Evolutionary conservation across 2,888 invertebrate genomes (phyloP).

Genomic region (Sipha maydis): DNA sequence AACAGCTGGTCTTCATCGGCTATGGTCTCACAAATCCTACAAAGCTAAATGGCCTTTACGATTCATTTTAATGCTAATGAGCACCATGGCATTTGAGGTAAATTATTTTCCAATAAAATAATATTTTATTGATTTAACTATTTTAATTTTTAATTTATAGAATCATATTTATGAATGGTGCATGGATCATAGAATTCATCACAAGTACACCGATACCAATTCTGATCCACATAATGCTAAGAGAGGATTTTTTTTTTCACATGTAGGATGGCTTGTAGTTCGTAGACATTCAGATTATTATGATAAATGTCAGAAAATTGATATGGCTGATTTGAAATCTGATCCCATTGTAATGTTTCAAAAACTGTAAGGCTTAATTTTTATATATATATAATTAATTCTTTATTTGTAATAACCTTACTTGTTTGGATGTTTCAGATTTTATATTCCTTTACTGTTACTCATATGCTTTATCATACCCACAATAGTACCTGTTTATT

Average conservation of each 20-base stretch:
- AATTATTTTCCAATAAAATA: not conserved
- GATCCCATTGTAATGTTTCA: conserved; percentile 82
- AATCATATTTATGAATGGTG: conserved; percentile 81
- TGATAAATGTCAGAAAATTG: conserved; percentile 75
- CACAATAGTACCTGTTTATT: conserved; percentile 78
- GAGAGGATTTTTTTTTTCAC: conserved; percentile 87
- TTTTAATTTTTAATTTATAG: conserved; percentile 68
- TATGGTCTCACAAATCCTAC: conserved; percentile 82
- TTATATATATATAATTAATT: too few relatives aligned
- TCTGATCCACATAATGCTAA: conserved; percentile 84
- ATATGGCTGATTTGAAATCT: conserved; percentile 79
- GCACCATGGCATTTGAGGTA: conserved; percentile 80
- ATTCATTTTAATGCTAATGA: conserved; percentile 80
- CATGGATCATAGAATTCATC: conserved; percentile 84
- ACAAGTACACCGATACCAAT: conserved; percentile 80
- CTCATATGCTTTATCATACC: conserved; percentile 76
- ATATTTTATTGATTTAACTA: not conserved
- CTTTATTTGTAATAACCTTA: not conserved
- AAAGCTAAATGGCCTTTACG: conserved; percentile 84
- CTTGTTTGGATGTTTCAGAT: conserved; percentile 70
- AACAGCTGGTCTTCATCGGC: conserved; percentile 80
- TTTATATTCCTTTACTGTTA: conserved; percentile 74
- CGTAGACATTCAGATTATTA: conserved; percentile 82
- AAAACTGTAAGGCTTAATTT: conserved; percentile 73
- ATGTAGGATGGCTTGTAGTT: conserved; percentile 86